Evolutionary conservation across 2,797 vertebrate species (phyloP).

Genomic region (Microctenopoma steveboyesi): DNA sequence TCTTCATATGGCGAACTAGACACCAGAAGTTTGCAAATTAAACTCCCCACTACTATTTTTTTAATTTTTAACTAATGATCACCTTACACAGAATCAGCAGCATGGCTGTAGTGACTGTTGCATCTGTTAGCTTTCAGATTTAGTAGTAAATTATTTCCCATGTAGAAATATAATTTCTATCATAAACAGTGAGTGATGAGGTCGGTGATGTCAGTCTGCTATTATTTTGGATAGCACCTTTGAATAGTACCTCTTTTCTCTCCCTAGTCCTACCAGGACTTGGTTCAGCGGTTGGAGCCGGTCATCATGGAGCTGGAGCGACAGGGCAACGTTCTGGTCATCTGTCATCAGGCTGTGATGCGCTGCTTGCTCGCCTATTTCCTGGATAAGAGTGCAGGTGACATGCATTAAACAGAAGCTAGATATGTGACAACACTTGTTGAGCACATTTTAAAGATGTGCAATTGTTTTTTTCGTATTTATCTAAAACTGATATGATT

Average conservation of each 20-base stretch:
- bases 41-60: too few species aligned
- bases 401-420: background rate
- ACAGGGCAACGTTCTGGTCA: conserved; percentile 93
- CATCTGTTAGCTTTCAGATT: too few species aligned
- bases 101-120: too few species aligned
- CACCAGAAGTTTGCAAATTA: background rate
- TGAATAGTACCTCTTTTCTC: conserved; percentile 4
- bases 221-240: too few species aligned
- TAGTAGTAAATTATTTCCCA: too few species aligned
- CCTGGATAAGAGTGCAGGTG: conserved; percentile 95
- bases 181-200: too few species aligned
- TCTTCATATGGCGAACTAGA: background rate
- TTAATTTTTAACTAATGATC: too few species aligned
- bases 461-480: background rate
- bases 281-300: conserved; percentile 95
- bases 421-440: background rate
- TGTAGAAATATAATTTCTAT: too few species aligned
- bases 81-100: too few species aligned
- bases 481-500: background rate
- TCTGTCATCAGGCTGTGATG: conserved; percentile 97
- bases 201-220: too few species aligned
- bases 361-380: conserved; percentile 96
- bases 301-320: conserved; percentile 98
- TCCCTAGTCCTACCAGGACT: conserved; percentile 94
- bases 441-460: background rate